A percentile compares a stretch with the other conserved stretches of the same genome.
These are phyloP conservation scores for Bombyx mandarina DNA, from an alignment of 1,140 invertebrate genomes.

Conservation along the genomic window DNA sequence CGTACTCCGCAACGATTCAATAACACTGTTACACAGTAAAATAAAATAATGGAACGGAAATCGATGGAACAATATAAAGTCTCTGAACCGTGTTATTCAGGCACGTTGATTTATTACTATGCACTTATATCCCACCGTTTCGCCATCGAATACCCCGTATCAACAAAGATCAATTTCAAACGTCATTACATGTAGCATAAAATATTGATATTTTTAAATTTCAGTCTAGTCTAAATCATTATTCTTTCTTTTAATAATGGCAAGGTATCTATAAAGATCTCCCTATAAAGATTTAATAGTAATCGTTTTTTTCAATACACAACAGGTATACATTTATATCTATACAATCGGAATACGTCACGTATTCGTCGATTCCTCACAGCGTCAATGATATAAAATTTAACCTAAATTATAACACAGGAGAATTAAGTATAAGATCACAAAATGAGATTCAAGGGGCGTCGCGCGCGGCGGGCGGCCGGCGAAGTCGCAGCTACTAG, in stretches of 20 bases:
- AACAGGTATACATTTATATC: constrained; percentile 53
- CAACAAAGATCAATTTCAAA: constrained; percentile 58
- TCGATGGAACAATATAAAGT: constrained; percentile 42
- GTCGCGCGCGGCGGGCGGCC: constrained; percentile 43
- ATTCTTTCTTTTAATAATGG: constrained; percentile 59
- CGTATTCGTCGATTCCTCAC: constrained; percentile 59
- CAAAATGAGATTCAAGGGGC: constrained; percentile 70
- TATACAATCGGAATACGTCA: constrained; percentile 61
- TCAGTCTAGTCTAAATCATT: constrained; percentile 71
- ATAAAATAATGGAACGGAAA: too few species aligned
- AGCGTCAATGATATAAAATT: constrained; percentile 71
- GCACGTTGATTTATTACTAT: constrained; percentile 38
- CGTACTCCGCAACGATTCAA: constrained; percentile 19
- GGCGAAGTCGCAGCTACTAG: constrained; percentile 64
- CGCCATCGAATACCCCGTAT: constrained; percentile 38
- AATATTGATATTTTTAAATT: constrained; percentile 70
- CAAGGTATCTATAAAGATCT: constrained; percentile 70
- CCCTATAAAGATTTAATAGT: constrained; percentile 70
- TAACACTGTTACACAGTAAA: too few species aligned
- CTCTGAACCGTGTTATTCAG: constrained; percentile 42
- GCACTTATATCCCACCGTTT: constrained; percentile 27
- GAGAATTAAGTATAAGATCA: constrained; percentile 72
- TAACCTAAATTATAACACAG: constrained; percentile 72
- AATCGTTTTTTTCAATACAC: constrained; percentile 58
- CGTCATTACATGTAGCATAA: constrained; percentile 64